Conservation (phyloP, 2,888 invertebrate genomes). For the Agrotis clavis region DNA sequence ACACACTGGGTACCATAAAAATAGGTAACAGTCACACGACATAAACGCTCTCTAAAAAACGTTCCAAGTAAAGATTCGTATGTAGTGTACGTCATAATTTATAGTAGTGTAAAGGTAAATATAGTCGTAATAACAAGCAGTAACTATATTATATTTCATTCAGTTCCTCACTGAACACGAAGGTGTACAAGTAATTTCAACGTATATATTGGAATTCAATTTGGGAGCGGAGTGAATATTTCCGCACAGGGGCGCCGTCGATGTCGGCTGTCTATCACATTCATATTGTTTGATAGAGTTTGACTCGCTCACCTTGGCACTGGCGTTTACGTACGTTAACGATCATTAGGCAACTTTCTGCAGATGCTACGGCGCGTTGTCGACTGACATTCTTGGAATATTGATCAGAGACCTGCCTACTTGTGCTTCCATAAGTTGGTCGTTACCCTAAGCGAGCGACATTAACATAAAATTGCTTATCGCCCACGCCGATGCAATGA, state of each 20-base stretch:
- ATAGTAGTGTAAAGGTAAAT: conserved; percentile 43
- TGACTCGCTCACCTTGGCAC: conserved; percentile 53
- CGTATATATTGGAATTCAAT: conserved; percentile 73
- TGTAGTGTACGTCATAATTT: conserved; percentile 42
- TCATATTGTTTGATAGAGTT: conserved; percentile 69
- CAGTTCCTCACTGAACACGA: conserved; percentile 69
- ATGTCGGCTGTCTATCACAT: conserved; percentile 71
- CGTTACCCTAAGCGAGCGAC: conserved; percentile 43
- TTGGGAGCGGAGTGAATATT: conserved; percentile 69
- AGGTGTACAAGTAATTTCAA: conserved; percentile 64
- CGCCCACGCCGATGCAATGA: conserved; percentile 29
- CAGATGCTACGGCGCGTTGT: conserved; percentile 41
- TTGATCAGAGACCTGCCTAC: conserved; percentile 36
- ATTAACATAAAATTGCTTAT: conserved; percentile 51
- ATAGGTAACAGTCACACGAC: conserved; percentile 61
- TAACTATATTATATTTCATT: conserved; percentile 68
- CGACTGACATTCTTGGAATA: conserved; percentile 45
- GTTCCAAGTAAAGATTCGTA: conserved; percentile 53
- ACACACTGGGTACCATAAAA: conserved; percentile 54
- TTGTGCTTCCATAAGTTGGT: conserved; percentile 21
- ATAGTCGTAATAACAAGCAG: conserved; percentile 61
- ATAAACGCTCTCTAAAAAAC: conserved; percentile 60
- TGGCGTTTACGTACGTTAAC: conserved; percentile 57
- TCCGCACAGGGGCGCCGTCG: conserved; percentile 57
- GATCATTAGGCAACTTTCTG: conserved; percentile 63